Percentiles rank a stretch among this genome's conserved stretches.
Conservation (phyloP, 2,797 vertebrate genomes). For the Arctocebus calabarensis region DNA sequence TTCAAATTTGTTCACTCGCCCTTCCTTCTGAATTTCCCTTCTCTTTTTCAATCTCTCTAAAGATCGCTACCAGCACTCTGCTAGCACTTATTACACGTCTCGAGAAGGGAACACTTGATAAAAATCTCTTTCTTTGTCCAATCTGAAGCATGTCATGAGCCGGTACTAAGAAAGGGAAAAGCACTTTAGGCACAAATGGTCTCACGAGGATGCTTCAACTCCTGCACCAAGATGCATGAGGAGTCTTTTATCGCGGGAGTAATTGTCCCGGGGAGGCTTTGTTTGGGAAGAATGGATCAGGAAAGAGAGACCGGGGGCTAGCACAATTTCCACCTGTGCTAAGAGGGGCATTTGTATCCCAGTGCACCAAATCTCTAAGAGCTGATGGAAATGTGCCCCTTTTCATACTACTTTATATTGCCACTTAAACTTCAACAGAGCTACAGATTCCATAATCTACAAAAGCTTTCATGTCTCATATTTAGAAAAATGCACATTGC, state of each 20-base stretch:
- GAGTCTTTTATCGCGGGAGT: slow-evolving; percentile 38
- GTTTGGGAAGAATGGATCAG: slow-evolving; percentile 62
- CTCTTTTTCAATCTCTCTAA: background rate
- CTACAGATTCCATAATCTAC: slow-evolving; percentile 55
- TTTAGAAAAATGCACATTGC: background rate
- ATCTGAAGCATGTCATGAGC: slow-evolving; percentile 32
- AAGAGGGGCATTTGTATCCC: slow-evolving; percentile 62
- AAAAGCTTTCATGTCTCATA: slow-evolving; percentile 39
- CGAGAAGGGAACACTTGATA: slow-evolving; percentile 45
- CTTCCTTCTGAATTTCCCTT: slow-evolving; percentile 19
- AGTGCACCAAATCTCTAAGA: slow-evolving; percentile 46
- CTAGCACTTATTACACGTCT: slow-evolving; percentile 1
- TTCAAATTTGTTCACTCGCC: background rate
- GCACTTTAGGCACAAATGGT: slow-evolving; percentile 64
- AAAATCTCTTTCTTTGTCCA: slow-evolving; percentile 57
- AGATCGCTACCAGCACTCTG: background rate
- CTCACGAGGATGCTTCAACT: slow-evolving; percentile 57
- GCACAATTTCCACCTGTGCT: slow-evolving; percentile 61
- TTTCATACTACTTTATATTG: slow-evolving; percentile 52
- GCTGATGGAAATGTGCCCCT: slow-evolving; percentile 21
- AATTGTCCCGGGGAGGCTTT: slow-evolving; percentile 58
- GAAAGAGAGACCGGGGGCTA: slow-evolving; percentile 40
- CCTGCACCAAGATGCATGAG: slow-evolving; percentile 30
- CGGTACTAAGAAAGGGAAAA: slow-evolving; percentile 54
- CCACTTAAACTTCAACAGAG: slow-evolving; percentile 56